Evolutionary conservation across 1,140 invertebrate species (phyloP), one percentile per base, ranked within the genome.

Genomic region (Branchinecta lindahli): DNA sequence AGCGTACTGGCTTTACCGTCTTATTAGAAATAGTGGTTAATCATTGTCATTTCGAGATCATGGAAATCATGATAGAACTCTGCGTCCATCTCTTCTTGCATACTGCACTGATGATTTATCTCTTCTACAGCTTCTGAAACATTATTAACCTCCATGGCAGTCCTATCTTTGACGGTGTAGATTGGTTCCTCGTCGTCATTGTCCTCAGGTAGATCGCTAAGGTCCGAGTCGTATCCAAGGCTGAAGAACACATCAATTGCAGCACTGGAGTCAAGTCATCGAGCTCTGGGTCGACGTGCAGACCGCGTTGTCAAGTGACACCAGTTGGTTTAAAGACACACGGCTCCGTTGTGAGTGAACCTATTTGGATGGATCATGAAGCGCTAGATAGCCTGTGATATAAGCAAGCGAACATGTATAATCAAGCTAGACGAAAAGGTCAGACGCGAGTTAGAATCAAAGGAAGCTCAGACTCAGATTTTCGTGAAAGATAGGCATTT

Each of bases 41-140:
- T 52, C 47, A n/a, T 52, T n/a, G n/a, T 52, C 47, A 9, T n/a
- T 52, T 52, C 47, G n/a, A n/a, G n/a, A 52, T 52, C 47, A 52
- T 52, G 9, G n/a, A 52, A 52, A 52, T 52, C 47, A 9, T 61
- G 2, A 20, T 61, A 6, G 52, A 12, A 6, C 6, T 6, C 52
- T 1, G 52, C 52, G 2, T 61, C 18, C 18, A 61, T 6, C 52
- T 61, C 52, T 61, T 61, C 52, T 61, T 4, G 52, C 6, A 61
- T 2, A 61, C 52, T 1, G 18, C 12, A 6, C 12, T 61, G 52
- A 61, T 6, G 52, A 6, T 12, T 12, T 61, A 1, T 6, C 52
- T 61, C 12, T 20, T 61, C 52, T 61, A 4, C 1, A 6, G 2
- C 52, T 61, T 61, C 52, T 3, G 4, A 6, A 61, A 6, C 52